Percentiles rank a stretch among this genome's conserved stretches.
phyloP scores from a whole-genome alignment of 2,113 vertebrate genomes.

The Cynocephalus volans region DNA sequence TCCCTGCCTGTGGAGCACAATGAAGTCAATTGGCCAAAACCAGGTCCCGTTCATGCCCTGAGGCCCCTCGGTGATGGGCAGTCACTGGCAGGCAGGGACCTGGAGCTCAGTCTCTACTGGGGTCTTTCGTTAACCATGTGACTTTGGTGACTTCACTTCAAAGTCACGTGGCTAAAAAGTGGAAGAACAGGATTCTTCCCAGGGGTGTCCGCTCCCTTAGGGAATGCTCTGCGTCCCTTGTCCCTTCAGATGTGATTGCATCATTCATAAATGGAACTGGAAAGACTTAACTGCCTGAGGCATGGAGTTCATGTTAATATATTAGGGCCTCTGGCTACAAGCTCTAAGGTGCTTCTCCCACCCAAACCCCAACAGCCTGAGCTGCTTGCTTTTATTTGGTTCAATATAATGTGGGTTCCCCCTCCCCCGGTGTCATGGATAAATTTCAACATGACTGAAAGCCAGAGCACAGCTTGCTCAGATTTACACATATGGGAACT shows the following conservation, averaged over 20 bases:
- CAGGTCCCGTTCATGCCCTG: neutral
- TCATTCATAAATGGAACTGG: neutral
- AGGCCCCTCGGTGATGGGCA: neutral
- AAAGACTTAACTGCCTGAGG: neutral
- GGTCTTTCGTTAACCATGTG: no score
- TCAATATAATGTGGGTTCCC: neutral
- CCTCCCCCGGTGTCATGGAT: neutral
- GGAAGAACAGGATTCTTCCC: neutral
- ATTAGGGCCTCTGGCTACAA: neutral
- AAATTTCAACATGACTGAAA: neutral
- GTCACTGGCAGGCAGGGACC: no score
- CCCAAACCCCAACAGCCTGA: no score
- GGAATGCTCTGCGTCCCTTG: neutral
- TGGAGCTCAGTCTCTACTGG: no score
- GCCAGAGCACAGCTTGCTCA: neutral
- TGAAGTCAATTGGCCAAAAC: no score
- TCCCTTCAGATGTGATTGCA: no score
- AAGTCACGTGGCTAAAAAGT: neutral
- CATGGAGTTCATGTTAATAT: no score
- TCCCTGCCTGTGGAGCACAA: no score
- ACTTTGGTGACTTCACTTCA: neutral
- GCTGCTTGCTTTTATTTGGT: no score
- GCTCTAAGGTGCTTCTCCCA: neutral
- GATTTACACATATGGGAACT: no score
- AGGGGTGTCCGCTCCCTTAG: accelerated